Conservation (phyloP, 2,888 invertebrate genomes). For the Psylliodes chrysocephalus region DNA sequence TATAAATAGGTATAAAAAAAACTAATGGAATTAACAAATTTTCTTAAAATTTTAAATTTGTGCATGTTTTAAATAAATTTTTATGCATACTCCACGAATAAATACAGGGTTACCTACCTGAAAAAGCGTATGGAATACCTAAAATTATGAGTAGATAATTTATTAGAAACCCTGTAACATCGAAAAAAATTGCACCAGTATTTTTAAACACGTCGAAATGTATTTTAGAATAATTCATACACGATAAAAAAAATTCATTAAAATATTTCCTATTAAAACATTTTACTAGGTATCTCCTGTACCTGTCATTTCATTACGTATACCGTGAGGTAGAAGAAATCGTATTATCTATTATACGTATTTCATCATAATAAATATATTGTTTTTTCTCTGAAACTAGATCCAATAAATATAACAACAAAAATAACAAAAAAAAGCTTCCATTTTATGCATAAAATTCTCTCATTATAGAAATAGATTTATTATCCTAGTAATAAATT, state of each 20-base stretch:
- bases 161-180: background rate
- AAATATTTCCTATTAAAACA: too few relatives aligned
- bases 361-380: too few relatives aligned
- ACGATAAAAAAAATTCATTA: background rate
- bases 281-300: too few relatives aligned
- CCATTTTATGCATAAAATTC: too few relatives aligned
- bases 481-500: too few relatives aligned
- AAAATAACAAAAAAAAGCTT: too few relatives aligned
- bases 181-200: constrained; percentile 6
- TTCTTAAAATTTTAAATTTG: constrained; percentile 8
- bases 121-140: background rate
- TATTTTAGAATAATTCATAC: background rate
- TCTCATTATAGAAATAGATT: too few relatives aligned
- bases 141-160: background rate
- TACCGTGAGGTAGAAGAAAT: too few relatives aligned
- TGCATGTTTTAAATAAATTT: constrained; percentile 18
- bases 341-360: too few relatives aligned
- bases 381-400: too few relatives aligned
- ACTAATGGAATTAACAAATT: constrained; percentile 9
- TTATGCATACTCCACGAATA: background rate
- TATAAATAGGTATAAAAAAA: constrained; percentile 1
- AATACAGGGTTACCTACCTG: background rate
- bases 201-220: constrained; percentile 10
- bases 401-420: too few relatives aligned
- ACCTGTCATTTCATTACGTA: too few relatives aligned